Evolutionary conservation across 2,888 invertebrate species (phyloP), one percentile per base, ranked within the genome.

Genomic region (Synergus itoensis): DNA sequence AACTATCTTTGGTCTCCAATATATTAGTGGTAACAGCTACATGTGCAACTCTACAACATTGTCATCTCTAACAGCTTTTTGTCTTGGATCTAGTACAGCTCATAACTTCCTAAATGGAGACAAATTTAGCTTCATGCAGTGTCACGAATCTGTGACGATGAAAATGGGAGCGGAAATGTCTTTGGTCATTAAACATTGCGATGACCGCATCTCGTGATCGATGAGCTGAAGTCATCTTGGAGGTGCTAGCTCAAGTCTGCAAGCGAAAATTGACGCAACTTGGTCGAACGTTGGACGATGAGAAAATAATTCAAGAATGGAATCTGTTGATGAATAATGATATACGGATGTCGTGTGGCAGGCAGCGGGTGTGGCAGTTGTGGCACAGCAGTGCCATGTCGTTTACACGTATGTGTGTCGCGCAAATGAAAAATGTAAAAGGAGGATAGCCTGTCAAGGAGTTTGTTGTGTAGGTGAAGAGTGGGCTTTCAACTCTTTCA

Each of bases 321-420:
- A 84, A 83, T 83, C 81, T 81, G 83, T 86, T 81, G 80, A 82
- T 83, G 84, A 85, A 86, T 85, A 86, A 87, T 84, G 82, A 81
- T 81, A 79, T 75, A 75, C 79, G 75, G 76, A 78, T 60, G 48
- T 75, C 43, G 65, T 43, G 78, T 76, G 21, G 77, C 73, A 76
- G 80, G 67, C 65, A 77, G 77, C 83, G 84, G 83, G 84, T 83
- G 85, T 81, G 28, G 36, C 36, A 5, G 36, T 4, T 36, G 36
- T 36, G 82, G 81, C 81, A 79, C 11, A 16, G 63, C 62, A 28
- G 41, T 36, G 21, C 45, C 40, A 76, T 69, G 79, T 79, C 76
- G 78, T 77, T 64, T 57, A 48, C 65, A n/a, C 14, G 14, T 73
- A 43, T 69, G 76, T 69, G 78, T 78, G 65, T 80, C 21, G 79